phyloP scores from a whole-genome alignment of 2,888 invertebrate species.

The Brenthis daphne region DNA sequence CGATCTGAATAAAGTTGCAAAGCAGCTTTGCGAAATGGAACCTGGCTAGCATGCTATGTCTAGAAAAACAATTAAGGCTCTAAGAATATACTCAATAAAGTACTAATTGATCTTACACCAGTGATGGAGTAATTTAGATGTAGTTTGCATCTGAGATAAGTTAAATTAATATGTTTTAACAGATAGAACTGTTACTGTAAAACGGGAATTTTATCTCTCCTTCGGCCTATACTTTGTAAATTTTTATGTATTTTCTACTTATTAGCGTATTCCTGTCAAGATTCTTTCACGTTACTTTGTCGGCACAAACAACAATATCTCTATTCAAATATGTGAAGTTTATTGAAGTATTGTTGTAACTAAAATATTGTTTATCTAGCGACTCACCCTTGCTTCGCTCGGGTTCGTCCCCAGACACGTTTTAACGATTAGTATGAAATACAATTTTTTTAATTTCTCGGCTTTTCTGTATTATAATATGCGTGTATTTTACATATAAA shows the following conservation, averaged over 20 bases:
- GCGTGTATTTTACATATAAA: too few species aligned
- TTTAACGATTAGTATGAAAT: too few species aligned
- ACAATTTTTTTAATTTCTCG: too few species aligned
- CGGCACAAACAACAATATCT: too few species aligned
- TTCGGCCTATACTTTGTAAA: conserved; percentile 4
- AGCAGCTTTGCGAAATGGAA: conserved; percentile 5
- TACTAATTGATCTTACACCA: conserved; percentile 18
- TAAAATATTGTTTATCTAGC: too few species aligned
- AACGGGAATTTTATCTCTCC: conserved; percentile 5
- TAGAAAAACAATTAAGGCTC: conserved; percentile 17
- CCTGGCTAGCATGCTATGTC: neutral
- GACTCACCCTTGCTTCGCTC: too few species aligned
- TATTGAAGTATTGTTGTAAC: too few species aligned
- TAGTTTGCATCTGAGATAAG: conserved; percentile 23
- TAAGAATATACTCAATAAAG: conserved; percentile 19
- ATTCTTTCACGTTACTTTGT: too few species aligned
- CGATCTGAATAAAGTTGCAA: conserved; percentile 5
- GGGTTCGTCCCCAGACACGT: too few species aligned
- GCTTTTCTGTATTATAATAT: too few species aligned
- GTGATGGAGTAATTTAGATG: conserved; percentile 28
- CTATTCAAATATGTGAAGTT: too few species aligned
- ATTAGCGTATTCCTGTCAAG: too few species aligned
- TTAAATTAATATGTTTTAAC: conserved; percentile 26
- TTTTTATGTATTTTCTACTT: neutral
- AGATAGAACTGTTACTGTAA: conserved; percentile 16